phyloP scores from a whole-genome alignment of 1,140 invertebrate species.

The Portunus trituberculatus region DNA sequence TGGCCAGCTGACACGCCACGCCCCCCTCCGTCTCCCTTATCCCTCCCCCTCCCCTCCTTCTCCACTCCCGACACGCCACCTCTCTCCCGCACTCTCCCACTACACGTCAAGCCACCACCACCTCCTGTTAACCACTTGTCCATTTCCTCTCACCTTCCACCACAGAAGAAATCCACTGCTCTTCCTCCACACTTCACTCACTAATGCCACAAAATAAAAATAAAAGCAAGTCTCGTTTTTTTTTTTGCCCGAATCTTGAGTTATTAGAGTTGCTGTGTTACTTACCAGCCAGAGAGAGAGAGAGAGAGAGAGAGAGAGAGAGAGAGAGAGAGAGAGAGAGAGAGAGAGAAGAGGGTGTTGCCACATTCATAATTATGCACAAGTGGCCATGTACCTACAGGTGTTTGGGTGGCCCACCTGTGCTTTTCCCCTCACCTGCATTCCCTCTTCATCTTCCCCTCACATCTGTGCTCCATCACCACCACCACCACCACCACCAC shows the following conservation, averaged over 20 bases:
- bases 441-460: neutral
- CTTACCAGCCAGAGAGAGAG: too few relatives aligned
- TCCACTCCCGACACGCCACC: too few relatives aligned
- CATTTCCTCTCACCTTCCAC: neutral
- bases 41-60: neutral
- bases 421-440: neutral
- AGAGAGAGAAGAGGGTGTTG: too few relatives aligned
- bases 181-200: too few relatives aligned
- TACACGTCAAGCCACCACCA: neutral
- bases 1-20: constrained; percentile 33
- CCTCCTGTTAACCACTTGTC: neutral
- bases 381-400: neutral
- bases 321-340: too few relatives aligned
- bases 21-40: neutral
- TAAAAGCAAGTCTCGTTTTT: too few relatives aligned
- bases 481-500: neutral
- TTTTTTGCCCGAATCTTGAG: too few relatives aligned
- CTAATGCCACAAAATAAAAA: too few relatives aligned
- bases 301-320: too few relatives aligned
- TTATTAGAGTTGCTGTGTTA: too few relatives aligned
- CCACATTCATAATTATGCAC: neutral
- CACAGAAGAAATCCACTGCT: too few relatives aligned
- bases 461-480: neutral
- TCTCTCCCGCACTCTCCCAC: neutral
- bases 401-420: neutral